Conservation (phyloP, 2,888 invertebrate genomes). For the Hydriomena furcata region DNA sequence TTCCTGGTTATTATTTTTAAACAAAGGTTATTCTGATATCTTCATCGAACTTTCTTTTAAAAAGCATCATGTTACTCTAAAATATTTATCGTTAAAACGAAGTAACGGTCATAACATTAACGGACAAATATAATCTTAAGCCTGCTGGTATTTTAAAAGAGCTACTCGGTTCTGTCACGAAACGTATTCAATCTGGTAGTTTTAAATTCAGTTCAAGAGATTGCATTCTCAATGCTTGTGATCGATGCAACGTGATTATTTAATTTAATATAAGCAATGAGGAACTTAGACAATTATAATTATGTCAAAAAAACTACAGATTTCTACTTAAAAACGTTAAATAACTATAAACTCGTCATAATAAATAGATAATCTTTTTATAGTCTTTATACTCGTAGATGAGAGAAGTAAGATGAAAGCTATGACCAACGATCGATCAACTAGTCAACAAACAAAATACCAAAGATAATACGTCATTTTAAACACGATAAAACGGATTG, state of each 20-base stretch:
- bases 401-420: constrained; percentile 11
- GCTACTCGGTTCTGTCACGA: constrained; percentile 30
- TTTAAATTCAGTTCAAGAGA: constrained; percentile 33
- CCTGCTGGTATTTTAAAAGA: constrained; percentile 31
- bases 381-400: not conserved
- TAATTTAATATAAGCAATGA: too few relatives aligned
- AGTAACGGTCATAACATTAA: constrained; percentile 35
- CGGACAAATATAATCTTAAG: constrained; percentile 27
- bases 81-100: constrained; percentile 26
- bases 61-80: constrained; percentile 28
- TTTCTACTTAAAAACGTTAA: too few relatives aligned
- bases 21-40: constrained; percentile 1
- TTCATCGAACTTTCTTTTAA: constrained; percentile 22
- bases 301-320: too few relatives aligned
- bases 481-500: constrained; percentile 34
- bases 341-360: too few relatives aligned
- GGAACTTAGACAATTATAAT: too few relatives aligned
- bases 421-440: constrained; percentile 13
- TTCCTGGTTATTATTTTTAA: not conserved
- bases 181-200: constrained; percentile 30
- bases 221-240: constrained; percentile 35
- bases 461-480: constrained; percentile 29
- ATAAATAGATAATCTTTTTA: too few relatives aligned
- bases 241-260: constrained; percentile 35
- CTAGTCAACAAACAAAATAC: constrained; percentile 24